Evolutionary conservation across 2,797 vertebrate species (phyloP).

Genomic region (Chelmon rostratus): DNA sequence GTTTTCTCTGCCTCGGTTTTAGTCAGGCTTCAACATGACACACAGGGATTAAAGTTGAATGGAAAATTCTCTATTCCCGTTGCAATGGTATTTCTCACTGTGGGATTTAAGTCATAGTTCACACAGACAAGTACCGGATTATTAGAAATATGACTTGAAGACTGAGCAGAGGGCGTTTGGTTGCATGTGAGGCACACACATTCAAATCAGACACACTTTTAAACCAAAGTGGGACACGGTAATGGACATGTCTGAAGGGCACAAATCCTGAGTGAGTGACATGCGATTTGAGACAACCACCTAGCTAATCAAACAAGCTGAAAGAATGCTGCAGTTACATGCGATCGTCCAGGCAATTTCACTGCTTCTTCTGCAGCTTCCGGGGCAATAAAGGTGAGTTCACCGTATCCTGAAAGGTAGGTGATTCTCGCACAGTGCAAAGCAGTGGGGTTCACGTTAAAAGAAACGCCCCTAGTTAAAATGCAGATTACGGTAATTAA

Average conservation of each 20-base stretch:
- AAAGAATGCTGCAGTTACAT: constrained; percentile 9
- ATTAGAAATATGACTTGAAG: background rate
- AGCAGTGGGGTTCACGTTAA: background rate
- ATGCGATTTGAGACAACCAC: constrained; percentile 17
- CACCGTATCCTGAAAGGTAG: constrained; percentile 10
- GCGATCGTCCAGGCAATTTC: constrained; percentile 11
- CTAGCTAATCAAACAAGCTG: background rate
- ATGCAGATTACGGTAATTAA: constrained; percentile 70
- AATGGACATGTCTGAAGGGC: background rate
- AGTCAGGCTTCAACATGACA: constrained; percentile 29
- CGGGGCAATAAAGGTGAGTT: constrained; percentile 11
- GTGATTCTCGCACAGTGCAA: constrained; percentile 9
- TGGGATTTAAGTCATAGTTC: constrained; percentile 23
- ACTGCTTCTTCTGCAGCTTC: constrained; percentile 12
- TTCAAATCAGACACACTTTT: constrained; percentile 27
- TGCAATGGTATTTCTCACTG: constrained; percentile 7
- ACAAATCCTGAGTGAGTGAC: constrained; percentile 4
- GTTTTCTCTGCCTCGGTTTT: background rate
- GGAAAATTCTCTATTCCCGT: constrained; percentile 8
- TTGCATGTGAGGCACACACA: background rate
- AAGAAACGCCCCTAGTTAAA: background rate
- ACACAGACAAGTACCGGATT: background rate
- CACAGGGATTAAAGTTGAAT: background rate
- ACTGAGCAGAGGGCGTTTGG: background rate
- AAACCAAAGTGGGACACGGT: constrained; percentile 20